Evolutionary conservation across 2,888 invertebrate species (phyloP).

Genomic region (Cantharis flavilabris): DNA sequence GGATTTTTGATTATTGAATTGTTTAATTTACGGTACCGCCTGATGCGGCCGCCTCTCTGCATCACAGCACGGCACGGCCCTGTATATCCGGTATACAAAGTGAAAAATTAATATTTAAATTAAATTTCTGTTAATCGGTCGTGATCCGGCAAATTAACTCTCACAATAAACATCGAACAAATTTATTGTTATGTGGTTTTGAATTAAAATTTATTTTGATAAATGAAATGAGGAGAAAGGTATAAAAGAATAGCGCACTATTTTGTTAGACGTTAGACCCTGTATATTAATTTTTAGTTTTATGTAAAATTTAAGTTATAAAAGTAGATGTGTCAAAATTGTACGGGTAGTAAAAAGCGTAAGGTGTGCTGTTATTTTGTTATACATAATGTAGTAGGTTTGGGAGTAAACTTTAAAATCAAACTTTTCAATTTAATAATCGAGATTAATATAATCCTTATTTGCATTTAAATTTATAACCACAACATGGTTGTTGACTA

Average conservation of each 20-base stretch:
- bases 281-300: background rate
- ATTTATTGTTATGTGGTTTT: too few relatives aligned
- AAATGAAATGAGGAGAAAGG: too few relatives aligned
- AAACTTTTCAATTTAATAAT: constrained; percentile 49
- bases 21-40: too few relatives aligned
- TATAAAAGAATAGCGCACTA: background rate
- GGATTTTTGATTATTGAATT: too few relatives aligned
- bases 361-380: background rate
- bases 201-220: too few relatives aligned
- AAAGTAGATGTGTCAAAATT: background rate
- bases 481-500: constrained; percentile 48
- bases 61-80: too few relatives aligned
- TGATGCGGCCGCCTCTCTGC: too few relatives aligned
- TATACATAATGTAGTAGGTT: background rate
- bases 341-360: background rate
- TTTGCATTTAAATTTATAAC: constrained; percentile 51
- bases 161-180: too few relatives aligned
- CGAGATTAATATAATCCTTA: constrained; percentile 50
- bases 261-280: background rate
- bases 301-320: background rate
- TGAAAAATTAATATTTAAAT: too few relatives aligned
- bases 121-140: too few relatives aligned
- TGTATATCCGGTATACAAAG: too few relatives aligned
- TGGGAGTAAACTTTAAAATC: constrained; percentile 15
- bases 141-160: too few relatives aligned